Evolutionary conservation across 2,888 invertebrate genomes (phyloP), one percentile per base, ranked within the genome.

Genomic region (Crematogaster levior): DNA sequence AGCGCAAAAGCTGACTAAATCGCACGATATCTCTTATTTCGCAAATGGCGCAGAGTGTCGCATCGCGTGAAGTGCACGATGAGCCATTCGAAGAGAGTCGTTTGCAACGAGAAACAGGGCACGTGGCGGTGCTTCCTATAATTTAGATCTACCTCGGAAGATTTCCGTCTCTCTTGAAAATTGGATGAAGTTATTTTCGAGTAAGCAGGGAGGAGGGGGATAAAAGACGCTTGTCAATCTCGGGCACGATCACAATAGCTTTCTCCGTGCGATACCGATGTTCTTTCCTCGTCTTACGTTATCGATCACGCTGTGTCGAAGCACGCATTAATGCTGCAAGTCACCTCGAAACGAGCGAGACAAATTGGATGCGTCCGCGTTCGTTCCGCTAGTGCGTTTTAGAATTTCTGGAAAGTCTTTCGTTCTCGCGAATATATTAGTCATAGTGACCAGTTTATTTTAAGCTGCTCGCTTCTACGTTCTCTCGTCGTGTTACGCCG

Each of bases 231-330:
- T 30, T 43, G 40, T 30, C 56, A 40, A 15, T 9, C n/a, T 43
- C 56, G 56, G 18, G 27, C n/a, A n/a, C 51, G 27, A 65, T 34
- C 37, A 65, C 34, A 48, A 48, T 68, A 27, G 27, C 68, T 56
- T n/a, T 66, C 43, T 15, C 34, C 37, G 30, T 18, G 43, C 56
- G 56, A 27, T 12, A 15, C 12, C 30, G 24, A 24, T 65, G 15
- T 37, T 56, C 18, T 30, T 46, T 75, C 65, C 63, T 65, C 81
- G 73, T n/a, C 72, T n/a, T 61, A 60, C 60, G 81, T 79, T 82
- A 88, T 87, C 88, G 88, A 88, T 83, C 81, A 86, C 75, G 53
- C 75, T 72, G 70, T 65, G 87, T 86, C 74, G 85, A 70, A 77
- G 85, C 79, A 70, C 60, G 46, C 80, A 80, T 88, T 85, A 86